Evolutionary conservation across 1,140 invertebrate species (phyloP), one percentile per base, ranked within the genome.

Genomic region (Helicoverpa zea): DNA sequence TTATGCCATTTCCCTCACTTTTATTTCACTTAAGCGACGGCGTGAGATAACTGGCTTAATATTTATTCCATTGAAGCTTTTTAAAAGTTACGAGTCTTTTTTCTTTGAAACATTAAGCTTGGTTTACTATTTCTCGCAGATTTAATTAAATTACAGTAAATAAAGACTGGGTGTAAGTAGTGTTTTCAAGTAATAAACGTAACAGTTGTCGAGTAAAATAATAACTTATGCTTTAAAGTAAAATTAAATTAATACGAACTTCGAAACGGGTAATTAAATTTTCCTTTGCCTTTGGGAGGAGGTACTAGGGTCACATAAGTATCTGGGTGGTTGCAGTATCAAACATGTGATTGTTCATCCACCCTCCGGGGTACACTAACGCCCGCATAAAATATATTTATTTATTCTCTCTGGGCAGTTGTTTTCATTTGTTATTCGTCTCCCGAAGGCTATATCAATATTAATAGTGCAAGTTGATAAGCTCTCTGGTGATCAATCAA

Each of bases 401-500:
- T 66, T 66, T 66, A 66, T 18, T 74, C 7, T 30, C 14, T 75
- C 35, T 54, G 13, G 58, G 16, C 68, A 30, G 16, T 7, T 11
- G 59, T 75, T 61, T 49, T 75, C 56, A 59, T 75, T 74, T 51
- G 56, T 75, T 75, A 49, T 74, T 74, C 52, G 14, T 58, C 54
- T 61, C 56, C 43, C 73, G 16, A 49, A 16, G 73, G 73, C 35
- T 47, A 14, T 51, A 75, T 75, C 30, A 58, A 74, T 75, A 51
- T 75, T 59, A 23, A 75, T 75, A 23, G 30, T 59, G 23, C 49
- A 35, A 75, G 56, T 58, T 58, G 52, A 58, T 58, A 35, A 61
- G 56, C 52, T 30, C 29, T 74, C 52, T 18, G 73, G 73, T 49
- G 56, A 75, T 75, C 12, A 61, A 75, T 75, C 56, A 75, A 75